These are phyloP conservation scores for Ornithoptera priamus DNA, from an alignment of 2,888 invertebrate species.

Conservation along the genomic window DNA sequence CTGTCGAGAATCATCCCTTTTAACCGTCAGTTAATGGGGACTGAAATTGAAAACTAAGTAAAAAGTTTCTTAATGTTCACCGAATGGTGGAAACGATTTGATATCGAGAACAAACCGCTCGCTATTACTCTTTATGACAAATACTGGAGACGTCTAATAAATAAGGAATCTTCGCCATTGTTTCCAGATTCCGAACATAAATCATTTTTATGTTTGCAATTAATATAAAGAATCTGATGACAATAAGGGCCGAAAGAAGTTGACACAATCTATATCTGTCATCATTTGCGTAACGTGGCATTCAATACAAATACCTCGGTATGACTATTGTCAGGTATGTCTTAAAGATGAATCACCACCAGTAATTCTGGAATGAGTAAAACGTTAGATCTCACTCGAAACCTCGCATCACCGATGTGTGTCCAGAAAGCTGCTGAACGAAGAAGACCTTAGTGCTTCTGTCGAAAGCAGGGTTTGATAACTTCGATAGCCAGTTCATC, in stretches of 20 bases:
- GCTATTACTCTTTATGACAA: constrained; percentile 71
- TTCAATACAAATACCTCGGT: not conserved
- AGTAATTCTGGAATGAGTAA: too few species aligned
- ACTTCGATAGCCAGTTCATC: too few species aligned
- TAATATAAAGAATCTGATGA: constrained; percentile 73
- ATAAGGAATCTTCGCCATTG: constrained; percentile 67
- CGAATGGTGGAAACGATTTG: constrained; percentile 9
- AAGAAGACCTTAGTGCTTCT: too few species aligned
- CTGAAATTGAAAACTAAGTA: not conserved
- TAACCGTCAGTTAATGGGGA: too few species aligned
- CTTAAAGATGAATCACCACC: too few species aligned
- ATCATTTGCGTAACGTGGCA: not conserved
- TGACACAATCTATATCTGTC: constrained; percentile 46
- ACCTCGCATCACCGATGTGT: too few species aligned
- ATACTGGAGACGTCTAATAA: constrained; percentile 68
- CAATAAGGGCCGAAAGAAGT: constrained; percentile 51
- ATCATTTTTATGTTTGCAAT: constrained; percentile 77
- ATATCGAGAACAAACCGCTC: constrained; percentile 46
- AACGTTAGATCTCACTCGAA: too few species aligned
- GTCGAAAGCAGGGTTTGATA: too few species aligned
- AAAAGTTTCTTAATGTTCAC: constrained; percentile 10
- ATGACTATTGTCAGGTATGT: too few species aligned
- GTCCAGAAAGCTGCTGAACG: too few species aligned
- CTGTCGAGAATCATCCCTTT: too few species aligned
- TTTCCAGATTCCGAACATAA: constrained; percentile 71